These are phyloP conservation scores for Salvator merianae DNA, from an alignment of 2,113 vertebrate genomes.

Conservation along the genomic window DNA sequence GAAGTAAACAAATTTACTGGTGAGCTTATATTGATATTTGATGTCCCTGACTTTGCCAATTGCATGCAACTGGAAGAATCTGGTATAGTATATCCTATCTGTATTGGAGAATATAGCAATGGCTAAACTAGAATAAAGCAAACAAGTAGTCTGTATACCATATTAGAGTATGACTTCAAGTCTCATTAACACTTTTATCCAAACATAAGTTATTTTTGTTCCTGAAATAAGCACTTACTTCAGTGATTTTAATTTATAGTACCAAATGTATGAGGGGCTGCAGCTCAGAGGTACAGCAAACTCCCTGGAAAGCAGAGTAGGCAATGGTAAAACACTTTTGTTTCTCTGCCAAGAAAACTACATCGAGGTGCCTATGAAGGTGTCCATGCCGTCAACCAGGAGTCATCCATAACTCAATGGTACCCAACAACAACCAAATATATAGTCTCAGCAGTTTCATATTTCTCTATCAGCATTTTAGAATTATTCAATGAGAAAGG, in stretches of 20 bases:
- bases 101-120: background rate
- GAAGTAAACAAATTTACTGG: background rate
- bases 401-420: too few species aligned
- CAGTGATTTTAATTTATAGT: slow-evolving; percentile 29
- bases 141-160: background rate
- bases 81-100: background rate
- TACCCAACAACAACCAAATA: too few species aligned
- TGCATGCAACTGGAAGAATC: background rate
- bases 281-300: too few species aligned
- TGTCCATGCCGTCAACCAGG: too few species aligned
- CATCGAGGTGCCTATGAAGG: too few species aligned
- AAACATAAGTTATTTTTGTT: slow-evolving; percentile 3
- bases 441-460: slow-evolving; percentile 17
- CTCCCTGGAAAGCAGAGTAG: too few species aligned
- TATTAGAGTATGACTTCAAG: too few species aligned
- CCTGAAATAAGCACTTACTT: slow-evolving; percentile 13
- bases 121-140: background rate
- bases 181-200: background rate
- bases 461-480: slow-evolving; percentile 46
- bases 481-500: slow-evolving; percentile 37
- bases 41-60: background rate
- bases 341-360: too few species aligned
- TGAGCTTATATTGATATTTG: background rate
- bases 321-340: too few species aligned
- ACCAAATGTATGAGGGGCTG: slow-evolving; percentile 36